phyloP scores from a whole-genome alignment of 2,888 invertebrate species.

The Trisateles emortualis region DNA sequence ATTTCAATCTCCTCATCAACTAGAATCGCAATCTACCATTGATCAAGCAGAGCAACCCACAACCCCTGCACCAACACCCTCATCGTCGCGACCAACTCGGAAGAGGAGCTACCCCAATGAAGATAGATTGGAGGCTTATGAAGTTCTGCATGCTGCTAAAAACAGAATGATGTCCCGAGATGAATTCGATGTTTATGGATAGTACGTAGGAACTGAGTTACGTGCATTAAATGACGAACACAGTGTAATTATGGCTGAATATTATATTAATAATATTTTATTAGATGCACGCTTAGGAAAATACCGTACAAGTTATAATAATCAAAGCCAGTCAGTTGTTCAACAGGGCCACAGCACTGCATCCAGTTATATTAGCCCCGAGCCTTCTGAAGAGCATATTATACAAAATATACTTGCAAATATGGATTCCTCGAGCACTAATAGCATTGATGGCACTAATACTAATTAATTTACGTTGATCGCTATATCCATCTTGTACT shows the following conservation, averaged over 20 bases:
- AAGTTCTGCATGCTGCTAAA: conserved; percentile 35
- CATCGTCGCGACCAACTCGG: conserved; percentile 30
- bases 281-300: conserved; percentile 33
- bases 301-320: conserved; percentile 27
- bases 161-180: conserved; percentile 29
- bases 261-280: conserved; percentile 40
- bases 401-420: conserved; percentile 28
- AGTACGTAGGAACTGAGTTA: conserved; percentile 37
- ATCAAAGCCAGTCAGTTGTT: conserved; percentile 20
- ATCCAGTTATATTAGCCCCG: conserved; percentile 21
- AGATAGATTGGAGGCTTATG: conserved; percentile 25
- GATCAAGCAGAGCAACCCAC: conserved; percentile 22
- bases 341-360: conserved; percentile 26
- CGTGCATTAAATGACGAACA: conserved; percentile 34
- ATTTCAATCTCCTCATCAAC: conserved; percentile 27
- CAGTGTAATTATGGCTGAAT: conserved; percentile 35
- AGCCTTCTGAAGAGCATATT: conserved; percentile 28
- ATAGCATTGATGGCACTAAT: conserved; percentile 4
- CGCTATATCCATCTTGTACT: conserved; percentile 20
- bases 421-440: conserved; percentile 27
- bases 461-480: conserved; percentile 21
- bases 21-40: conserved; percentile 26
- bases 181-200: conserved; percentile 38
- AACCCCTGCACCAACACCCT: conserved; percentile 18
- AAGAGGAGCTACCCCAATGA: conserved; percentile 24